Base-by-base conservation (phyloP, 2,888 invertebrate species). In the Metopia argyrocephala region DNA sequence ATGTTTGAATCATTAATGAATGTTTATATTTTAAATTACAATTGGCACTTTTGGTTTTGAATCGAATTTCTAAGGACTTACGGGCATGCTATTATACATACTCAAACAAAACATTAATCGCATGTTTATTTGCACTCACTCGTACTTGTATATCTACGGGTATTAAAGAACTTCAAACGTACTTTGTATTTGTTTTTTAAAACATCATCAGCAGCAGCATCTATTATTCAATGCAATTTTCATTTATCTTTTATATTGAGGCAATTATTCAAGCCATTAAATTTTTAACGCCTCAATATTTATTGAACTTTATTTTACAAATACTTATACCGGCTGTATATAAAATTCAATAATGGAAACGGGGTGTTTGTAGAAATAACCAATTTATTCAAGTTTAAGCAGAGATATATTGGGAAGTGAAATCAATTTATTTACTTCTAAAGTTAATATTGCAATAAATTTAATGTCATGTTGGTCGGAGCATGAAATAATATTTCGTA, bases 201-300 rank as follows among this genome's bases (percentile, higher is more conserved):
- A 38, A 4, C 38, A 38, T 38, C 38, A 38, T 38, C 38, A 38
- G 12, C 38, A 38, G 12, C 38, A 12, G 2, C 15, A 38, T 27
- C 6, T 18, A 31, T 52, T 59, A 70, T 84, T 81, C 73, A 62
- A 80, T 80, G 57, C 78, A 64, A 69, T 78, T 82, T 70, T 61
- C 64, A 65, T 78, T 78, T 71, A 78, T 71, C 66, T 71, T 71
- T 48, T 28, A 56, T 20, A 54, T 59, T 65, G 20, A 64, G 61
- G 78, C 86, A 86, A 85, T 86, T 86, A 85, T 85, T 85, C 85
- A 84, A 83, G 80, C 85, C 83, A 86, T 86, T 86, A 86, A 78
- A 85, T 76, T 82, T 86, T 85, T 84, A 85, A 85, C 86, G 86
- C 86, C 85, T 85, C 76, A 71, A 79, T 73, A 68, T 78, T 78